phyloP scores from a whole-genome alignment of 2,888 invertebrate genomes.

The Eumerus sabulonum region DNA sequence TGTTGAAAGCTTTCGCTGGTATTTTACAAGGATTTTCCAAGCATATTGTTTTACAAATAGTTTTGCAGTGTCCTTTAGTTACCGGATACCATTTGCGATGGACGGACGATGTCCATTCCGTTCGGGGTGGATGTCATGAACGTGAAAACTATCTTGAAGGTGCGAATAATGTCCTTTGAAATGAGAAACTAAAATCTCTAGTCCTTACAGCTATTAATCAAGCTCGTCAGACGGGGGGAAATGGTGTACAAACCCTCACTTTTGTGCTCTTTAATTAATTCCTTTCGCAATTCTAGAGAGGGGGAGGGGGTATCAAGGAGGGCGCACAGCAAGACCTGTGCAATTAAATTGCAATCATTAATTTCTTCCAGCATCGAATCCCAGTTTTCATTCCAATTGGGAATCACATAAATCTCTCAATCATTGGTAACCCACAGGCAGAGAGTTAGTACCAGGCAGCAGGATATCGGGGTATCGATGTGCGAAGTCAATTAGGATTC shows the following conservation, averaged over 20 bases:
- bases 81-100: constrained; percentile 8
- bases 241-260: too few species aligned
- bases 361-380: constrained; percentile 61
- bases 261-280: constrained; percentile 57
- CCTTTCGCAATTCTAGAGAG: too few species aligned
- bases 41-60: constrained; percentile 61
- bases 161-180: constrained; percentile 45
- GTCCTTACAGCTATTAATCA: constrained; percentile 51
- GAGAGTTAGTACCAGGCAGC: constrained; percentile 16
- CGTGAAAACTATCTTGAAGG: constrained; percentile 19
- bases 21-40: constrained; percentile 41
- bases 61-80: constrained; percentile 48
- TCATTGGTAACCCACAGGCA: constrained; percentile 68
- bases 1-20: constrained; percentile 29
- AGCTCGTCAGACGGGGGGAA: too few species aligned
- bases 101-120: constrained; percentile 54
- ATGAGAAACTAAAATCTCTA: constrained; percentile 48
- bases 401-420: constrained; percentile 68
- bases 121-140: not conserved
- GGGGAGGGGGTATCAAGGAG: not conserved
- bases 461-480: constrained; percentile 23
- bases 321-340: constrained; percentile 28
- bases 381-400: constrained; percentile 65
- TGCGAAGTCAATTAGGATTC: constrained; percentile 65
- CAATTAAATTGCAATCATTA: constrained; percentile 69